Evolutionary conservation across 2,113 vertebrate species (phyloP).

Genomic region (Rhinolophus ferrumequinum): DNA sequence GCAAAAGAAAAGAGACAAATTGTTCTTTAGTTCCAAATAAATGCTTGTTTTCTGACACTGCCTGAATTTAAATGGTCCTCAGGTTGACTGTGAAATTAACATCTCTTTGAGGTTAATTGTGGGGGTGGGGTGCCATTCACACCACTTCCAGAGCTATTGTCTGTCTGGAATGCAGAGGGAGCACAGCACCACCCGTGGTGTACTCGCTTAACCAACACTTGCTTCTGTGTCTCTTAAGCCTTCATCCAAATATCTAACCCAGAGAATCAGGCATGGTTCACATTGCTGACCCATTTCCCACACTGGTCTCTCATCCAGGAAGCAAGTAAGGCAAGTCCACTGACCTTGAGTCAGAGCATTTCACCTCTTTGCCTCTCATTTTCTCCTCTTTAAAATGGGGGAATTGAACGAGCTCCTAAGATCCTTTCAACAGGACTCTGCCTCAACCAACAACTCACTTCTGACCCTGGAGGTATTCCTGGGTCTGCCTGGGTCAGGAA

Average conservation of each 20-base stretch:
- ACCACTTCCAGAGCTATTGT: conserved; percentile 78
- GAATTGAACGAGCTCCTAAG: neutral
- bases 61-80: conserved; percentile 79
- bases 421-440: neutral
- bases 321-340: neutral
- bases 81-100: conserved; percentile 80
- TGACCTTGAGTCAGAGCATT: neutral
- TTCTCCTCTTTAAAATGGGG: neutral
- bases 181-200: neutral
- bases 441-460: neutral
- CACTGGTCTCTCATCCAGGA: neutral
- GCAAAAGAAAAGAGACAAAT: conserved; percentile 76
- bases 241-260: neutral
- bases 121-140: conserved; percentile 76
- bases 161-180: conserved; percentile 69
- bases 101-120: conserved; percentile 80
- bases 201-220: neutral
- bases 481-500: neutral
- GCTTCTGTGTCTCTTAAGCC: neutral
- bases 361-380: neutral
- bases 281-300: neutral
- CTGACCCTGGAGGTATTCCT: neutral
- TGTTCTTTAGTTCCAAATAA: conserved; percentile 80
- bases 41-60: conserved; percentile 79
- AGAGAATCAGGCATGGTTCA: neutral